Conservation (phyloP, 2,797 vertebrate genomes). For the Ibycter americanus region DNA sequence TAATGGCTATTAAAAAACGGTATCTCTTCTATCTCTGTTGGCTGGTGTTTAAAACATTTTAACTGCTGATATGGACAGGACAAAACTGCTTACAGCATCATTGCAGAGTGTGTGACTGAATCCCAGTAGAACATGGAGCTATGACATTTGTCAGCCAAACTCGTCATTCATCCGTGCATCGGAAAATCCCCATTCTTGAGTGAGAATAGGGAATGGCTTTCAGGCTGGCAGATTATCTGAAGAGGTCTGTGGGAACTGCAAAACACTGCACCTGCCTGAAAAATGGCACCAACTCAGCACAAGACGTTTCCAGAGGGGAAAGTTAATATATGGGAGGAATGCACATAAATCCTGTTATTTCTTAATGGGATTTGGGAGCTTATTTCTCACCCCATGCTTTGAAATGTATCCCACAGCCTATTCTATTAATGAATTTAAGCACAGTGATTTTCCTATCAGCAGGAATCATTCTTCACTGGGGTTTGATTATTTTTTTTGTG, state of each 20-base stretch:
- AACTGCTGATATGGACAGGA: background rate
- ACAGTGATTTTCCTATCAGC: constrained; percentile 54
- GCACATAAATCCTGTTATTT: constrained; percentile 73
- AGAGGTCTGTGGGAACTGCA: constrained; percentile 53
- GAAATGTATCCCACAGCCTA: constrained; percentile 58
- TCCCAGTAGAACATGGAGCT: background rate
- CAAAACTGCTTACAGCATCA: background rate
- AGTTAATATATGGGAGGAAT: constrained; percentile 72
- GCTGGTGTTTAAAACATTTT: background rate
- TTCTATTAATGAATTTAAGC: constrained; percentile 55
- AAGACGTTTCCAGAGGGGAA: constrained; percentile 64
- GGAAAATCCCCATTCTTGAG: constrained; percentile 46
- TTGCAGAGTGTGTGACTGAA: background rate
- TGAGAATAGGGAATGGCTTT: constrained; percentile 39
- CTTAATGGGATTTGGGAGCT: constrained; percentile 73
- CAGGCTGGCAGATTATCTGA: constrained; percentile 55
- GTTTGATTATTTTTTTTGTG: background rate
- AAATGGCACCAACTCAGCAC: constrained; percentile 42
- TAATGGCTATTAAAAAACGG: fast-evolving
- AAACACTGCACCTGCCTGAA: constrained; percentile 35
- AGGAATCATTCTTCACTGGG: constrained; percentile 31
- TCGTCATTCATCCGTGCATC: background rate
- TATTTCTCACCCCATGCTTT: constrained; percentile 54
- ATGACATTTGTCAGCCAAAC: background rate
- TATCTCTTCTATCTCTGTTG: background rate